Evolutionary conservation across 2,888 invertebrate genomes (phyloP), one percentile per base, ranked within the genome.

Genomic region (Eupithecia dodoneata): DNA sequence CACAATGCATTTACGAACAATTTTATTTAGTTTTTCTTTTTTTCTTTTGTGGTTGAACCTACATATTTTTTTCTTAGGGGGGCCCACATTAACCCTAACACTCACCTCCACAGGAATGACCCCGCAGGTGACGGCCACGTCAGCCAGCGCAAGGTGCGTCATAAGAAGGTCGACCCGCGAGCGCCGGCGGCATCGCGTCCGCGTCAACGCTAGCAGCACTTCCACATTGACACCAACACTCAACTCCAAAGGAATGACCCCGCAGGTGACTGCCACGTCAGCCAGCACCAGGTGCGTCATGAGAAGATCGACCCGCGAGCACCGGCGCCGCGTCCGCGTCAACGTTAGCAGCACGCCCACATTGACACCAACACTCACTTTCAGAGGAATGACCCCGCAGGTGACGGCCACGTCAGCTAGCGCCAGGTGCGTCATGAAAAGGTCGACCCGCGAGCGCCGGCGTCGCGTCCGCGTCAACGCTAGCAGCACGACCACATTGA

Each of bases 341-440:
- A 4, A 45, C 45, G 45, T 0, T 45, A 45, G 0, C 45, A 45
- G 45, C 4, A 45, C 97, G 0, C 96, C 96, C 72, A 97, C 87
- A 88, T 98, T 98, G 0, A n/a, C 52, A 52, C 15, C 49, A 52
- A 18, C 30, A 12, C 47, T 66, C 30, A 96, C 96, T 96, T 97
- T 97, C 12, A 97, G 87, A 0, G 97, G 97, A 81, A 98, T 97
- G 44, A 97, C 97, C 72, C 98, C 96, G 86, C 98, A 97, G 0
- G 98, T 97, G 45, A 98, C 98, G 72, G 97, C 96, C 9, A 98
- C 95, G 90, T 98, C 98, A 2, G 98, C 98, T 0, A 97, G 93
- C 0, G 97, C 96, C 72, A 98, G 92, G 87, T 98, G 97, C 73
- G 97, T 96, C 89, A 98, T 97, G 94, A 98, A 96, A 80, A 98